Evolutionary conservation across 2,888 invertebrate species (phyloP).

Genomic region (Diplolepis rosae): DNA sequence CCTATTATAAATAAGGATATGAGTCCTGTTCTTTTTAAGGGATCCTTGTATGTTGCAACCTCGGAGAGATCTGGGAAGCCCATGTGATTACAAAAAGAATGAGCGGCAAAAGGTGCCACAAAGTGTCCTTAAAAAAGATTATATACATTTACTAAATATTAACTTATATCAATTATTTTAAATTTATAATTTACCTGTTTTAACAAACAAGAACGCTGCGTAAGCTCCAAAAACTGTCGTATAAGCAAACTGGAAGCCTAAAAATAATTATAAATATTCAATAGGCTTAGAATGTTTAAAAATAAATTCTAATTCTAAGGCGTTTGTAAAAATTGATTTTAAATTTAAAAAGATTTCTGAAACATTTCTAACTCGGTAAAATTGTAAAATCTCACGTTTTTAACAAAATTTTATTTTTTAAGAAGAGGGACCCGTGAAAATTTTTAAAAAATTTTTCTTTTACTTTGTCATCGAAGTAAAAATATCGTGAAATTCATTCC

Average conservation of each 20-base stretch:
- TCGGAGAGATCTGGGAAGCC: conserved; percentile 93
- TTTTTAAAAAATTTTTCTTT: too few species aligned
- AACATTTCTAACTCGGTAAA: too few species aligned
- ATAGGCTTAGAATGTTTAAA: conserved; percentile 8
- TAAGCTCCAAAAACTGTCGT: conserved; percentile 96
- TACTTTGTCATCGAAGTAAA: too few species aligned
- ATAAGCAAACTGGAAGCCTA: conserved; percentile 91
- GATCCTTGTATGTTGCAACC: conserved; percentile 77
- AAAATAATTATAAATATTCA: neutral
- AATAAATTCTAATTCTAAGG: too few species aligned
- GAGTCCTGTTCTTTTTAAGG: conserved; percentile 78
- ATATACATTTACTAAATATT: neutral
- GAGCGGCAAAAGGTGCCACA: conserved; percentile 89
- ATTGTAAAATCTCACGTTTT: too few species aligned
- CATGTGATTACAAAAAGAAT: conserved; percentile 98
- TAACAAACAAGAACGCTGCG: conserved; percentile 92
- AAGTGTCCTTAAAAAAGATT: conserved; percentile 82
- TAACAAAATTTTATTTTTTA: too few species aligned
- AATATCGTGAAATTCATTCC: too few species aligned
- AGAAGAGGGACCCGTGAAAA: too few species aligned
- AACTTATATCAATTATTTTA: conserved; percentile 30
- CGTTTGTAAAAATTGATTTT: too few species aligned
- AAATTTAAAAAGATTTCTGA: too few species aligned
- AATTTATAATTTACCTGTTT: conserved; percentile 80
- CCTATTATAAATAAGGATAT: conserved; percentile 84